Evolutionary conservation across 2,113 vertebrate genomes (phyloP).

Genomic region (Notechis scutatus): DNA sequence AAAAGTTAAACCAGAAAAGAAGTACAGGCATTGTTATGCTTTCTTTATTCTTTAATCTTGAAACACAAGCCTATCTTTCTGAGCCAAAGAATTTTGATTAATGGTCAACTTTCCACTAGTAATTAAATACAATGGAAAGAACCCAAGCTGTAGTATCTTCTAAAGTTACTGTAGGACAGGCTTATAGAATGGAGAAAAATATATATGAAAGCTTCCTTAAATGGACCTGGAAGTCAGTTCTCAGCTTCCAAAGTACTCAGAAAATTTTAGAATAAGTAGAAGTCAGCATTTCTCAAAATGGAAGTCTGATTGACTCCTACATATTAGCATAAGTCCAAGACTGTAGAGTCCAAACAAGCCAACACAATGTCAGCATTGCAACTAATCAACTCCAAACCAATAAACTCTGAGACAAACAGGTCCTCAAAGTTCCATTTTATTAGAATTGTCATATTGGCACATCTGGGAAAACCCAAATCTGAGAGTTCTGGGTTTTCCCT

Average conservation of each 20-base stretch:
- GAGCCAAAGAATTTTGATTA: background rate
- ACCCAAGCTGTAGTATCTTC: background rate
- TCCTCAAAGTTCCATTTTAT: too few relatives aligned
- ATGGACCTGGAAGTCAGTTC: background rate
- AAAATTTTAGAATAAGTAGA: background rate
- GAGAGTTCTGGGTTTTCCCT: too few relatives aligned
- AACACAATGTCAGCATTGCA: background rate
- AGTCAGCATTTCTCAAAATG: background rate
- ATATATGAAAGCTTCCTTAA: background rate
- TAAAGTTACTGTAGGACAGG: background rate
- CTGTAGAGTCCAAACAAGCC: background rate
- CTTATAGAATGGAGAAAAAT: background rate
- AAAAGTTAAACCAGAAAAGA: background rate
- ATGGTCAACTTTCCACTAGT: background rate
- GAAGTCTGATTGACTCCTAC: too few relatives aligned
- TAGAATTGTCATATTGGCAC: too few relatives aligned
- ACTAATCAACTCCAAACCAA: too few relatives aligned
- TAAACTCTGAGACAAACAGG: too few relatives aligned
- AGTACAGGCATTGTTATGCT: background rate
- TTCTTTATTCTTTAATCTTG: background rate
- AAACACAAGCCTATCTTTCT: background rate
- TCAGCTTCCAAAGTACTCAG: background rate
- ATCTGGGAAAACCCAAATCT: too few relatives aligned
- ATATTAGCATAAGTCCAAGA: background rate
- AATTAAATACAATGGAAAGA: background rate